phyloP scores from a whole-genome alignment of 2,888 invertebrate species.

The Bombylius major region DNA sequence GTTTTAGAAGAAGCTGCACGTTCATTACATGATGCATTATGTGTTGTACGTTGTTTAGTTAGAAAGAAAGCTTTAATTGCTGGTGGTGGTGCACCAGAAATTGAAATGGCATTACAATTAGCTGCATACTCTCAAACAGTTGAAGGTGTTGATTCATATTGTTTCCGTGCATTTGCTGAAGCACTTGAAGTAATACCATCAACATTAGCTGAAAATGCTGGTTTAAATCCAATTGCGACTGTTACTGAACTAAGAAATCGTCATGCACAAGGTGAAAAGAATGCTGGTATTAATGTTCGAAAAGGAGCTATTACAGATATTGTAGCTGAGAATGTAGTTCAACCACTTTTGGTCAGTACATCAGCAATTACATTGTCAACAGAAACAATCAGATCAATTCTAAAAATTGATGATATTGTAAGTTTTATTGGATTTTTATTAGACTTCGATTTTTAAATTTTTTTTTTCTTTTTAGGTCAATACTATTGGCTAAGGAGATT shows the following conservation, averaged over 20 bases:
- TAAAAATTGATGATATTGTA: constrained; percentile 99
- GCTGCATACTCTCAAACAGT: constrained; percentile 69
- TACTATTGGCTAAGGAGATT: background rate
- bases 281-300: constrained; percentile 91
- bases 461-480: constrained; percentile 6
- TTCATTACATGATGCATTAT: constrained; percentile 81
- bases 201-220: constrained; percentile 78
- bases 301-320: constrained; percentile 95
- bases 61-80: constrained; percentile 83
- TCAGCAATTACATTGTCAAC: constrained; percentile 89
- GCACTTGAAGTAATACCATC: constrained; percentile 89
- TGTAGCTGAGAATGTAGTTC: constrained; percentile 91
- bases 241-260: constrained; percentile 92
- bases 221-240: constrained; percentile 84
- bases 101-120: constrained; percentile 77
- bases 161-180: constrained; percentile 88
- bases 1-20: constrained; percentile 84
- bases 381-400: constrained; percentile 92
- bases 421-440: constrained; percentile 16
- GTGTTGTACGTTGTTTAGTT: constrained; percentile 90
- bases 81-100: constrained; percentile 97
- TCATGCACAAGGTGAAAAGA: constrained; percentile 76
- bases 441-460: background rate
- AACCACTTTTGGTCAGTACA: constrained; percentile 89
- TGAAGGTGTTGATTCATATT: constrained; percentile 89